These are phyloP conservation scores for Aleadryas rufinucha DNA, from an alignment of 2,113 vertebrate genomes.

Conservation along the genomic window DNA sequence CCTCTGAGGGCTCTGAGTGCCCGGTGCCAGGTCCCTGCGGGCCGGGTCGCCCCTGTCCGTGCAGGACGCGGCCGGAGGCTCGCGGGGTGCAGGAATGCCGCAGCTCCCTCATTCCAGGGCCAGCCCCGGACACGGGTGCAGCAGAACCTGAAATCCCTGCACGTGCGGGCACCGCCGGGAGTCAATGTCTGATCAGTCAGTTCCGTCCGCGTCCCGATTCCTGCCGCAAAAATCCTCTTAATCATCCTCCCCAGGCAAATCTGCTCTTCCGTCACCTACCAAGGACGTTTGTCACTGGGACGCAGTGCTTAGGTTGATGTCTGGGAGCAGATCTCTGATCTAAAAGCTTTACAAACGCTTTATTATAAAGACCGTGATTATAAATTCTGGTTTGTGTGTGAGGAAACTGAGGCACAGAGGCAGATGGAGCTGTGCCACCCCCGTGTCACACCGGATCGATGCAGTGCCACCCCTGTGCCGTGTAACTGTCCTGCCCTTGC, in stretches of 20 bases:
- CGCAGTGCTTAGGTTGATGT: fast-evolving
- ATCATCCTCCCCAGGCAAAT: neutral
- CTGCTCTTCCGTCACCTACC: neutral
- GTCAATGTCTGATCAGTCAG: neutral
- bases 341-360: neutral
- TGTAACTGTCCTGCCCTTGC: neutral
- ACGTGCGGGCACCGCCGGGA: fast-evolving
- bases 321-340: neutral
- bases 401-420: neutral
- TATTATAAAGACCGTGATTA: fast-evolving
- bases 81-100: fast-evolving
- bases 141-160: neutral
- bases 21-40: neutral
- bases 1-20: neutral
- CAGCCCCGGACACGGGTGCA: fast-evolving
- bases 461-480: neutral
- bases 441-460: fast-evolving
- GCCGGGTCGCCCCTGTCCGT: fast-evolving
- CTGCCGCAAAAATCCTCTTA: neutral
- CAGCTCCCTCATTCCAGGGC: fast-evolving
- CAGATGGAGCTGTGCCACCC: neutral
- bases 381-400: neutral
- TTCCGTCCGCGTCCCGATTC: neutral
- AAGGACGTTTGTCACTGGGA: neutral
- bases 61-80: fast-evolving